These are phyloP conservation scores for Belgica antarctica DNA, from an alignment of 2,888 invertebrate species.

Conservation along the genomic window DNA sequence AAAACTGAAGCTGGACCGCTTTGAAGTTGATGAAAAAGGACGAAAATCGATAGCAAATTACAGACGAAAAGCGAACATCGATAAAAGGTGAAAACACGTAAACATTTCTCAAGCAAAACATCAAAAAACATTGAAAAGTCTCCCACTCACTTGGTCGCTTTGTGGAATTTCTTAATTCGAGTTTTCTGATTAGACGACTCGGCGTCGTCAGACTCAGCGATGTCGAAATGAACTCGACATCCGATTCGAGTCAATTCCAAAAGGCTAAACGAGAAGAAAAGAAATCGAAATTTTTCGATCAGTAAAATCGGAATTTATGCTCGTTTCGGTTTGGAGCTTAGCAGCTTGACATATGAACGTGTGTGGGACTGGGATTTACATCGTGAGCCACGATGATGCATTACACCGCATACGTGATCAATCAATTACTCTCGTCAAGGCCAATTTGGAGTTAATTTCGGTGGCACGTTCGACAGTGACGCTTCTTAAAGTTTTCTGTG, in stretches of 20 bases:
- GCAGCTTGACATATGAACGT: too few relatives aligned
- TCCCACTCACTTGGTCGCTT: slow-evolving; percentile 19
- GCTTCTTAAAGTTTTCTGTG: background rate
- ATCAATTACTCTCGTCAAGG: background rate
- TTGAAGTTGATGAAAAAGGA: too few relatives aligned
- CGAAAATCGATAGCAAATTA: slow-evolving; percentile 15
- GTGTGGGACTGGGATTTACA: too few relatives aligned
- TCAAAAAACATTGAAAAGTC: background rate
- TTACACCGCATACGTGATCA: too few relatives aligned
- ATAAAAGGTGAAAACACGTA: too few relatives aligned
- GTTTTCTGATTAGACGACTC: background rate
- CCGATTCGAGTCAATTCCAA: slow-evolving; percentile 22
- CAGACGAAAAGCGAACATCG: too few relatives aligned
- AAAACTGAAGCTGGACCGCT: too few relatives aligned
- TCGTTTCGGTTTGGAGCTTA: background rate
- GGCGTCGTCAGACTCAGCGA: background rate
- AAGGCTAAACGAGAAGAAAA: slow-evolving; percentile 12
- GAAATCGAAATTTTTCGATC: background rate
- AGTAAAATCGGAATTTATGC: background rate
- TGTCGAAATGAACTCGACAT: slow-evolving; percentile 21
- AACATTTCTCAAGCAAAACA: background rate
- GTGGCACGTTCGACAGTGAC: background rate
- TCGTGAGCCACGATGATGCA: too few relatives aligned
- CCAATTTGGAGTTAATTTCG: background rate
- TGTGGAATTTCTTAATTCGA: slow-evolving; percentile 2